phyloP scores from a whole-genome alignment of 2,888 invertebrate genomes.

The Apodemia mormo region DNA sequence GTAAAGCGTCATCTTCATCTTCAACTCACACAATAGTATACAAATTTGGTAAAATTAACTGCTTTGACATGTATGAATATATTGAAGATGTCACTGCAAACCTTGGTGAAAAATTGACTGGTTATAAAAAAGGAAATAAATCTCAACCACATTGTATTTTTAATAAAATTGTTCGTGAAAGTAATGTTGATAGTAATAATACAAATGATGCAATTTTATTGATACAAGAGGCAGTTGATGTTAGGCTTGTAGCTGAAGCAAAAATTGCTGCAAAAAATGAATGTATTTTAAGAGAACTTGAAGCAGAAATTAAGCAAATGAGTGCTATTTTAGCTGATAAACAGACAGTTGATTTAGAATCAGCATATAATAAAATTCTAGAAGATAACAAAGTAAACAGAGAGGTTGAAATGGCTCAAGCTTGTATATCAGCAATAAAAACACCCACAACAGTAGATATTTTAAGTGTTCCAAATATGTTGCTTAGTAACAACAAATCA shows the following conservation, averaged over 20 bases:
- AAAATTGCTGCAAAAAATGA: constrained; percentile 69
- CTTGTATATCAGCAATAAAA: constrained; percentile 64
- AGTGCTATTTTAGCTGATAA: constrained; percentile 66
- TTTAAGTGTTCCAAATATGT: constrained; percentile 54
- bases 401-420: constrained; percentile 67
- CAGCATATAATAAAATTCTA: constrained; percentile 53
- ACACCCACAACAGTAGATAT: constrained; percentile 58
- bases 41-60: constrained; percentile 82
- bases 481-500: constrained; percentile 49
- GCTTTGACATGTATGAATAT: constrained; percentile 77
- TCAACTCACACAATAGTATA: constrained; percentile 84
- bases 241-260: constrained; percentile 64
- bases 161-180: constrained; percentile 66
- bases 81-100: constrained; percentile 80
- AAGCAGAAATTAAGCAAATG: constrained; percentile 74
- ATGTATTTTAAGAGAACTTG: constrained; percentile 63
- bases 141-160: constrained; percentile 63
- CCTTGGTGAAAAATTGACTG: constrained; percentile 73
- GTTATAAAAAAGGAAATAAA: constrained; percentile 65
- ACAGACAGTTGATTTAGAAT: constrained; percentile 58
- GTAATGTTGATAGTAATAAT: constrained; percentile 62
- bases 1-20: constrained; percentile 69
- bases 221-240: constrained; percentile 70
- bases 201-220: constrained; percentile 66
- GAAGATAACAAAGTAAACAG: constrained; percentile 56